A percentile compares a stretch with the other conserved stretches of the same genome.
Conservation (phyloP, 2,113 vertebrate genomes). For the Notechis scutatus region DNA sequence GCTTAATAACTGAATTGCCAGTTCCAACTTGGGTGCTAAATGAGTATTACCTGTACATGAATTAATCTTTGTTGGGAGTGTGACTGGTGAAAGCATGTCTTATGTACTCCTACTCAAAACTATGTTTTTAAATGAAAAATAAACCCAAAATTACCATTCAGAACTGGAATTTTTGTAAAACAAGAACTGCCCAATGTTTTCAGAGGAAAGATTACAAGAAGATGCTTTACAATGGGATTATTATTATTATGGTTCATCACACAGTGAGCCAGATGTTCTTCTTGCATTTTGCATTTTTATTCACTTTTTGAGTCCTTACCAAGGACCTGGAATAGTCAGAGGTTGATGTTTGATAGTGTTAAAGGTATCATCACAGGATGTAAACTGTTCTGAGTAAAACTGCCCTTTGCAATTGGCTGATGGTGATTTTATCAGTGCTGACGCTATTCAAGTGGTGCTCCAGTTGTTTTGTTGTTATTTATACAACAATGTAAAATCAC, state of each 20-base stretch:
- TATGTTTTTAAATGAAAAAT: neutral
- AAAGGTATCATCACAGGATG: neutral
- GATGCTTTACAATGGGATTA: neutral
- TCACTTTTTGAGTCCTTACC: neutral
- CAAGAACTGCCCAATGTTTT: conserved; percentile 33
- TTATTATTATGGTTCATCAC: neutral
- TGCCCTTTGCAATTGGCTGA: neutral
- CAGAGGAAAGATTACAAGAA: neutral
- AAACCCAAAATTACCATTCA: neutral
- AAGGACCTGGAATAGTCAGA: neutral
- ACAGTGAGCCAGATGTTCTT: neutral
- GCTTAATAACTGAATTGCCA: neutral
- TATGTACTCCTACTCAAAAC: neutral
- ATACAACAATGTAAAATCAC: neutral
- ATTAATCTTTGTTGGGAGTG: neutral
- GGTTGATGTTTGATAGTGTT: neutral
- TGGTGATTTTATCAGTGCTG: neutral
- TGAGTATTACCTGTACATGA: neutral
- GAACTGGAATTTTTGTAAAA: neutral
- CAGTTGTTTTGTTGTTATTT: neutral
- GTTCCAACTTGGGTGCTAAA: neutral
- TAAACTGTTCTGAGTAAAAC: neutral
- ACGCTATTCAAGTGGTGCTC: neutral
- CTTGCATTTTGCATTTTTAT: neutral
- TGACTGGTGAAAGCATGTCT: neutral